phyloP scores from a whole-genome alignment of 2,888 invertebrate genomes.

The Eutolmus rufibarbis region DNA sequence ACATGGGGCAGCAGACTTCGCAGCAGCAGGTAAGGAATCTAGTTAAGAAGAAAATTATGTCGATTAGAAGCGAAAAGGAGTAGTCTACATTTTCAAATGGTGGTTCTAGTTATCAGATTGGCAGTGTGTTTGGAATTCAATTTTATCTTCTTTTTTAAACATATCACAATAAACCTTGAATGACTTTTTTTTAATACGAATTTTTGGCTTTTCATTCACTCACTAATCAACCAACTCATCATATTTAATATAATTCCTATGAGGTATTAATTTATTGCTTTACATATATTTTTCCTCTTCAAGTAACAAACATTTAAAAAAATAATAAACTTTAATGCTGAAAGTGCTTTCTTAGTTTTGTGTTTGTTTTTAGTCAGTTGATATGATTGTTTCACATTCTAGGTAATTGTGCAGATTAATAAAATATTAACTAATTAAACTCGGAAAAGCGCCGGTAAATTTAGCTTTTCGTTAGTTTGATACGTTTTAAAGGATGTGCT shows the following conservation, averaged over 20 bases:
- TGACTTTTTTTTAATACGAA: neutral
- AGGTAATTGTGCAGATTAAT: too few species aligned
- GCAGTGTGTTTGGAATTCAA: neutral
- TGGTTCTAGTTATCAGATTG: constrained; percentile 31
- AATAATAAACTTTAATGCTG: neutral
- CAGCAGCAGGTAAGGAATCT: constrained; percentile 63
- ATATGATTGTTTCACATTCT: neutral
- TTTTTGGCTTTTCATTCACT: neutral
- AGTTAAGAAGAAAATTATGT: constrained; percentile 62
- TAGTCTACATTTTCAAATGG: constrained; percentile 48
- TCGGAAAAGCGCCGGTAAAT: neutral
- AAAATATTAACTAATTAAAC: neutral
- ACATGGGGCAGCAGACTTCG: constrained; percentile 51
- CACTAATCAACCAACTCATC: neutral
- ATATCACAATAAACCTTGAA: neutral
- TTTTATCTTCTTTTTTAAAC: neutral
- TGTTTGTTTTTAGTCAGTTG: neutral
- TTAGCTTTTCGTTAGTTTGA: neutral
- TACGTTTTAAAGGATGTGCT: neutral
- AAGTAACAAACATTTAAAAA: neutral
- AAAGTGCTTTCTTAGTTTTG: neutral
- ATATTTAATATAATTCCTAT: neutral
- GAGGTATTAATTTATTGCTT: neutral
- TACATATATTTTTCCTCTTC: neutral
- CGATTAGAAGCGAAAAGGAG: constrained; percentile 60